Base-by-base conservation (phyloP, 2,888 invertebrate genomes). In the Oscheius sp. region DNA sequence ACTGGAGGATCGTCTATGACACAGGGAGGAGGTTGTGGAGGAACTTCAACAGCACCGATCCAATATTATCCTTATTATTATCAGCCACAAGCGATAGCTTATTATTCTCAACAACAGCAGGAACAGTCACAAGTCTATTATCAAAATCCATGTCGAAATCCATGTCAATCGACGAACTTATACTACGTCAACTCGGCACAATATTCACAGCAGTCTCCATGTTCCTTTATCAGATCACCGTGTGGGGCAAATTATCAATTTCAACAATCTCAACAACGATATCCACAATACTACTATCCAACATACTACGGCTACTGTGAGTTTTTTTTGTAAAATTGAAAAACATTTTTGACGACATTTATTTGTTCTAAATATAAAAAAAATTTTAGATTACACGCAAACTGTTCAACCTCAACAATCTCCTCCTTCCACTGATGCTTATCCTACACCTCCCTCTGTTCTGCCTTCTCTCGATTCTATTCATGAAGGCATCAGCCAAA, bases 261-360 rank as follows among this genome's bases (percentile, higher is more conserved):
- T 26, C 26, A n/a, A 8, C n/a, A 24, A n/a, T 30, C 6, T 32
- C 54, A n/a, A 2, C 54, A 54, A 17, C 33, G 20, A 17, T 56
- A 56, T 56, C 32, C 33, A 6, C 22, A 38, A 1, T 17, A 54
- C 8, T 30, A 49, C 22, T 49, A 30, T 36, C 32, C 33, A 9
- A 8, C n/a, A 4, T 33, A 59, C 28, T 59, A 59, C 44, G 59
- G 59, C 28, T 59, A 59, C 44, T 17, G 59, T 59, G 44, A 12
- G 30, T n/a, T n/a, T 24, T 30, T 14, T 33, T 1, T n/a, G n/a
- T n/a, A n/a, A n/a, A n/a, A n/a, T n/a, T n/a, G n/a, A n/a, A n/a
- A n/a, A n/a, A n/a, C n/a, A n/a, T n/a, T n/a, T n/a, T n/a, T n/a
- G n/a, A n/a, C n/a, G n/a, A n/a, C n/a, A n/a, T n/a, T n/a, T n/a